Evolutionary conservation across 1,140 invertebrate genomes (phyloP).

Genomic region (Drosophila orosa): DNA sequence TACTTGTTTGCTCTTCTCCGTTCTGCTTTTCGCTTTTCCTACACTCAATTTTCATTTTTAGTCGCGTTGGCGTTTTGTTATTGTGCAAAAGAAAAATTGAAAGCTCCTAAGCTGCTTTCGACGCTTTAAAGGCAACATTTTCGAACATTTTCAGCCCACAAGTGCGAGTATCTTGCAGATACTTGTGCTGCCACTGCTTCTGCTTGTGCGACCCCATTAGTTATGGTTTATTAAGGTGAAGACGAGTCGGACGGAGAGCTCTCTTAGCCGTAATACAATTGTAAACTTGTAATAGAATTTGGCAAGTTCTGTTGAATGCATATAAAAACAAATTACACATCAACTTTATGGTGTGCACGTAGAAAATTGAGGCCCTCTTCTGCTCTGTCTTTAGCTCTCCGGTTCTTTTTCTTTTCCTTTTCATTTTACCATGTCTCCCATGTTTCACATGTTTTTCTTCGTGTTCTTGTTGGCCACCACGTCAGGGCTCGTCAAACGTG

Average conservation of each 20-base stretch:
- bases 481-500: slow-evolving; percentile 76
- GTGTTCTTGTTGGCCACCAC: slow-evolving; percentile 16
- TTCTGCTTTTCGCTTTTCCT: slow-evolving; percentile 32
- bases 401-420: slow-evolving; percentile 34
- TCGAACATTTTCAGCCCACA: slow-evolving; percentile 8
- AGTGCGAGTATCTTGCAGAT: slow-evolving; percentile 19
- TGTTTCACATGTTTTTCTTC: slow-evolving; percentile 10
- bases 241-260: slow-evolving; percentile 40
- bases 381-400: background rate
- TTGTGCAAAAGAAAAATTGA: slow-evolving; percentile 44
- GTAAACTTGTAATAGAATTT: slow-evolving; percentile 79
- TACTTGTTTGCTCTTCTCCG: slow-evolving; percentile 74
- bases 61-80: slow-evolving; percentile 45
- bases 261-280: slow-evolving; percentile 65
- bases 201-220: slow-evolving; percentile 58
- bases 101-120: slow-evolving; percentile 48
- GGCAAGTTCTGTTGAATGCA: slow-evolving; percentile 64
- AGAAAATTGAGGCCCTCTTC: slow-evolving; percentile 65
- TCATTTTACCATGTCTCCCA: slow-evolving; percentile 9
- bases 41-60: slow-evolving; percentile 57
- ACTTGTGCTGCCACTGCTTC: slow-evolving; percentile 9
- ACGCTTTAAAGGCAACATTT: slow-evolving; percentile 42
- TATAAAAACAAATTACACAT: slow-evolving; percentile 77
- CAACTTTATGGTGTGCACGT: slow-evolving; percentile 77
- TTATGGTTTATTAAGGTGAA: slow-evolving; percentile 75